phyloP scores from a whole-genome alignment of 2,797 vertebrate species.

The Premnoplex brunnescens region DNA sequence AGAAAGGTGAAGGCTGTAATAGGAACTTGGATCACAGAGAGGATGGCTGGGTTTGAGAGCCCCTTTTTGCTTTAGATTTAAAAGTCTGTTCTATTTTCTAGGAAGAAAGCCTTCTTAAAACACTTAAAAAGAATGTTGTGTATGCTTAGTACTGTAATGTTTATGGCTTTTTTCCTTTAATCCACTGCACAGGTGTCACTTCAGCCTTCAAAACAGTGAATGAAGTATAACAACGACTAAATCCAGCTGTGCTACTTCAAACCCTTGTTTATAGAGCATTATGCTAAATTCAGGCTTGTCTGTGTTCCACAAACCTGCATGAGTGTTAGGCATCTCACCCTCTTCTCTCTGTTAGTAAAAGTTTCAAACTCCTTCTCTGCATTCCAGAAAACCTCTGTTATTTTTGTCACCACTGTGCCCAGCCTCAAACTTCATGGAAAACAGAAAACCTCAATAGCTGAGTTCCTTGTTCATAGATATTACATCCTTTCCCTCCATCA shows the following conservation, averaged over 20 bases:
- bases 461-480: neutral
- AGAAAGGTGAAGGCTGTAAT: neutral
- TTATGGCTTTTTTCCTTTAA: neutral
- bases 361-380: neutral
- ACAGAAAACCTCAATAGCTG: neutral
- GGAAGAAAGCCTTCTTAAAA: neutral
- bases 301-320: neutral
- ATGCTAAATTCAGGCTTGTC: neutral
- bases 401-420: neutral
- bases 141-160: neutral
- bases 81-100: neutral
- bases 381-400: neutral
- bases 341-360: neutral
- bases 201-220: neutral
- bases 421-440: neutral
- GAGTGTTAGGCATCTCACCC: neutral
- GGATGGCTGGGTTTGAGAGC: neutral
- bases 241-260: neutral
- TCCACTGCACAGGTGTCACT: neutral
- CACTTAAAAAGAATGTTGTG: neutral
- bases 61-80: neutral
- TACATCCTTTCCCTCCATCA: neutral
- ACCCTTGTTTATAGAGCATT: neutral
- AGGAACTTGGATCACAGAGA: neutral
- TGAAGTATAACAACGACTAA: neutral